Conservation (phyloP, 2,888 invertebrate genomes). For the Polymixis flavicincta region DNA sequence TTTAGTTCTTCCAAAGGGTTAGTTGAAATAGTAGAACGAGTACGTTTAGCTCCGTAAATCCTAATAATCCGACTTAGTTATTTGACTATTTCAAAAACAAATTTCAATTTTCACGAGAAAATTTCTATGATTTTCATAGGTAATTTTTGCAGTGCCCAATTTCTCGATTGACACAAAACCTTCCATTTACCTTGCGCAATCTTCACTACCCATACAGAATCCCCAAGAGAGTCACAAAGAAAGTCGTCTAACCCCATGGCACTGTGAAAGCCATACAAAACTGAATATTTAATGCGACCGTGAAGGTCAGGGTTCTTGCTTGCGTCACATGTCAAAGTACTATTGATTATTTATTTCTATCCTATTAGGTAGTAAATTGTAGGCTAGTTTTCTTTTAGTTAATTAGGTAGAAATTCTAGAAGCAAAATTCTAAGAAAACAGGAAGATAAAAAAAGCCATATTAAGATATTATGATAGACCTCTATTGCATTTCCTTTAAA, state of each 20-base stretch:
- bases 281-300: constrained; percentile 59
- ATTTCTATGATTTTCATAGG: background rate
- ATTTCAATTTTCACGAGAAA: background rate
- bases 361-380: constrained; percentile 35
- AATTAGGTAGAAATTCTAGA: background rate
- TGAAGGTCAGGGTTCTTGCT: constrained; percentile 60
- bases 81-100: background rate
- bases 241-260: constrained; percentile 45
- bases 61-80: background rate
- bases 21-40: background rate
- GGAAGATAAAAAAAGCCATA: too few species aligned
- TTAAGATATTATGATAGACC: too few species aligned
- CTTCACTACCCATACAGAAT: background rate
- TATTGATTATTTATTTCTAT: constrained; percentile 63
- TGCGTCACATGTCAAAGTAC: constrained; percentile 63
- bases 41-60: background rate
- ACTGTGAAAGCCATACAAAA: constrained; percentile 60
- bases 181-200: background rate
- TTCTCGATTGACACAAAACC: background rate
- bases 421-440: background rate
- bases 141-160: background rate
- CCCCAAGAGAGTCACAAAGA: constrained; percentile 32
- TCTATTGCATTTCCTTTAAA: too few species aligned
- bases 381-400: background rate
- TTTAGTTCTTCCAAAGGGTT: background rate